These are phyloP conservation scores for Pelecanoides urinatrix DNA, from an alignment of 2,113 vertebrate species.

Conservation along the genomic window DNA sequence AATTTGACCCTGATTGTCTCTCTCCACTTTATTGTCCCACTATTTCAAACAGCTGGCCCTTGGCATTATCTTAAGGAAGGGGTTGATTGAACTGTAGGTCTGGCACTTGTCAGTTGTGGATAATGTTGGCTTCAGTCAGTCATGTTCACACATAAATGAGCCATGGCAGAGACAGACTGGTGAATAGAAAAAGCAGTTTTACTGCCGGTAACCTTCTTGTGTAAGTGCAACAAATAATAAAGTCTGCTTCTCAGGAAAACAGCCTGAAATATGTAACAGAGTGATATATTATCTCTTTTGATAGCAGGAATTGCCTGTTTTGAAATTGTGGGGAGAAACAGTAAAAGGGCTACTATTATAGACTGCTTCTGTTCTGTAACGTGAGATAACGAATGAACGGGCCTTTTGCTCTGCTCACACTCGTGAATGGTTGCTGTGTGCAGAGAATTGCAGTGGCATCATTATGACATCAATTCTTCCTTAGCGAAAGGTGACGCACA, in stretches of 20 bases:
- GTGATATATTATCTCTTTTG: constrained; percentile 43
- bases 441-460: background rate
- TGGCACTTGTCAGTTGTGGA: constrained; percentile 73
- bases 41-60: constrained; percentile 66
- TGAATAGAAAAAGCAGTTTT: constrained; percentile 69
- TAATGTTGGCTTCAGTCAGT: constrained; percentile 69
- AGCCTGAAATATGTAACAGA: background rate
- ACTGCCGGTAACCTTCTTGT: constrained; percentile 57
- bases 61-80: constrained; percentile 69
- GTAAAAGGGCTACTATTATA: background rate
- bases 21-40: constrained; percentile 63
- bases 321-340: constrained; percentile 8
- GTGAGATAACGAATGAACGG: background rate
- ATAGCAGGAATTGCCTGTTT: constrained; percentile 17
- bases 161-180: constrained; percentile 66
- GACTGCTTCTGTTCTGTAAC: background rate
- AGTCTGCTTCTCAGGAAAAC: constrained; percentile 32
- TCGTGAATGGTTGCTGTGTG: background rate
- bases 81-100: constrained; percentile 68
- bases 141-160: constrained; percentile 74
- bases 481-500: background rate
- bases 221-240: constrained; percentile 65
- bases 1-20: constrained; percentile 70
- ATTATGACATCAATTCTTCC: background rate
- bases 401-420: background rate